A percentile compares a stretch with the other conserved stretches of the same genome.
Conservation (phyloP, 2,113 vertebrate species). For the Catagonus wagneri region DNA sequence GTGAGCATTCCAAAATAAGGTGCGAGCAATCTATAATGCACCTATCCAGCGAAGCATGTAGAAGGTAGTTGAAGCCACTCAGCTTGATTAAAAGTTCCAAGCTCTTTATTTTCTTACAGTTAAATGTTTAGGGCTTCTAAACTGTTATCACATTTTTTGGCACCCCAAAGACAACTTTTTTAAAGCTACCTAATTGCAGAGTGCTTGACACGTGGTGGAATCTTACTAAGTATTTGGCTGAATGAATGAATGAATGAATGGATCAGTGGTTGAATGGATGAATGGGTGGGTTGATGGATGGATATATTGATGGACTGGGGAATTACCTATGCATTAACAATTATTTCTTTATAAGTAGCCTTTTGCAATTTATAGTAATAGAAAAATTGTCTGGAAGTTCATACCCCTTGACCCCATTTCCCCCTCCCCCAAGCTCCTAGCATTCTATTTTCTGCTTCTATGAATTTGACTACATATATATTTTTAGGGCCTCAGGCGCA, state of each 20-base stretch:
- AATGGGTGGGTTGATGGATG: neutral
- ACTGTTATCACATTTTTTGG: neutral
- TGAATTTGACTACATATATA: neutral
- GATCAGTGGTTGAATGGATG: neutral
- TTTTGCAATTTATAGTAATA: neutral
- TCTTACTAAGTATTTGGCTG: neutral
- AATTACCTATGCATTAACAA: neutral
- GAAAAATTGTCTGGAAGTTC: neutral
- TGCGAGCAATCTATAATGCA: neutral
- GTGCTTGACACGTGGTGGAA: neutral
- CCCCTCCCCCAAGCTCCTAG: neutral
- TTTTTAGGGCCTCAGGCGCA: too few species aligned
- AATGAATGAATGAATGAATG: neutral
- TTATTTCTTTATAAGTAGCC: neutral
- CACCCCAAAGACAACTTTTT: neutral
- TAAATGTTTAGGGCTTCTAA: neutral
- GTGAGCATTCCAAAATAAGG: neutral
- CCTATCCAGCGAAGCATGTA: neutral
- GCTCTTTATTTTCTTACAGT: slow-evolving; percentile 3
- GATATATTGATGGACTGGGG: neutral
- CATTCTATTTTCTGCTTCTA: neutral
- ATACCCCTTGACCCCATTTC: neutral
- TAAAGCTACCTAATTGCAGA: neutral
- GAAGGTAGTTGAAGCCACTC: neutral
- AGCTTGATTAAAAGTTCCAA: slow-evolving; percentile 14